Evolutionary conservation across 2,888 invertebrate genomes (phyloP), one percentile per base, ranked within the genome.

Genomic region (Tanytarsus gracilentus): DNA sequence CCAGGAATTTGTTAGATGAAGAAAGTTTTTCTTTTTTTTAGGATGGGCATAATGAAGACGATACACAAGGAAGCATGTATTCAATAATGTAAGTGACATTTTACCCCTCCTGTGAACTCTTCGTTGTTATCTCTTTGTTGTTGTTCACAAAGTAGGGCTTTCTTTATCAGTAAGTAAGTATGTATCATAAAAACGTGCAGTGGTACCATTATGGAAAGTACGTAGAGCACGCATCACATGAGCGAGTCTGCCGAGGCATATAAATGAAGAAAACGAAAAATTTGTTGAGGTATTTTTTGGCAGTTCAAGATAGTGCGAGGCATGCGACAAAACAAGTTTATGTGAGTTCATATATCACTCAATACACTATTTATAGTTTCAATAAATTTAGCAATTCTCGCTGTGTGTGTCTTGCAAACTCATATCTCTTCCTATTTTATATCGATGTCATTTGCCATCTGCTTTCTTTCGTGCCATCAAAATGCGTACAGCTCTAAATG

Each of bases 11-110:
- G n/a, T 14, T 14, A 14, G 36, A n/a, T n/a, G n/a, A n/a, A n/a
- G n/a, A n/a, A n/a, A n/a, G n/a, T n/a, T n/a, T n/a, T n/a, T n/a
- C n/a, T n/a, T n/a, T n/a, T n/a, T n/a, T n/a, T n/a, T n/a, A n/a
- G n/a, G n/a, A n/a, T n/a, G n/a, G 16, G 7, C 36, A 14, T 36
- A 36, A 36, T 51, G 51, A 51, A 27, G 36, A 36, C 36, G 5
- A 14, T 26, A 51, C 27, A 51, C 51, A 26, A 51, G 29, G 27
- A 27, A 51, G 30, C 29, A 23, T 49, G n/a, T 36, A 49, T 49
- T 49, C 49, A 49, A 49, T 51, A 51, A 51, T 51, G 51, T 14
- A 51, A 51, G 29, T 29, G 51, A 51, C 51, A 27, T 27, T 51
- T 29, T 51, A 51, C 51, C 51, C 51, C n/a, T 51, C 8, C 36